These are phyloP conservation scores for Rutilus rutilus DNA, from an alignment of 2,113 vertebrate genomes.

Conservation along the genomic window DNA sequence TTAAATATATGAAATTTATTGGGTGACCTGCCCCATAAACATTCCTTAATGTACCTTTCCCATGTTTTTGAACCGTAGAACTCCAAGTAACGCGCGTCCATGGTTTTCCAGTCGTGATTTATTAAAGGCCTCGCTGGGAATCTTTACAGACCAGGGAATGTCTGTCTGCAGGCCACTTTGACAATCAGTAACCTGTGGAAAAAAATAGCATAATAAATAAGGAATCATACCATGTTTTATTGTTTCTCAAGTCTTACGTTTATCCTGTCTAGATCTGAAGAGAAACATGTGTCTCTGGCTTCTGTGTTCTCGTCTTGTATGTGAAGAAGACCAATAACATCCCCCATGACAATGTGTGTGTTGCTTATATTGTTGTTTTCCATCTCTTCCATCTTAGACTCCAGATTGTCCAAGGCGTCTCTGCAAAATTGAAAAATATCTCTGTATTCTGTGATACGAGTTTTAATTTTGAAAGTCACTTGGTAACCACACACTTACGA, in stretches of 20 bases:
- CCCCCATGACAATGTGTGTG: fast-evolving
- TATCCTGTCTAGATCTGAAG: not conserved
- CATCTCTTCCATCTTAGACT: not conserved
- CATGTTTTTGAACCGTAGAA: not conserved
- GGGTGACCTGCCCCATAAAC: too few relatives aligned
- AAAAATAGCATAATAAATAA: not conserved
- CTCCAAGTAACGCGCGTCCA: not conserved
- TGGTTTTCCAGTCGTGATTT: not conserved
- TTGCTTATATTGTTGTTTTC: not conserved
- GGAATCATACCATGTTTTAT: not conserved
- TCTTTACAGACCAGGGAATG: not conserved
- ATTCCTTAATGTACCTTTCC: not conserved
- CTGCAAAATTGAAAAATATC: not conserved
- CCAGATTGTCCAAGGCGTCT: not conserved
- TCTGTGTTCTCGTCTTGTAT: not conserved
- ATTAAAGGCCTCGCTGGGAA: not conserved
- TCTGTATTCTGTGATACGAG: not conserved
- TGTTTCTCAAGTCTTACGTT: not conserved
- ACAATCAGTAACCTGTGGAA: not conserved
- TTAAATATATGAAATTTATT: too few relatives aligned
- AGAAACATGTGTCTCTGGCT: not conserved
- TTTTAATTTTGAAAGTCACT: not conserved
- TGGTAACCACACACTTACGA: not conserved
- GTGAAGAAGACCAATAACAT: not conserved
- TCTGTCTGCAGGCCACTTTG: not conserved